Conservation (phyloP, 2,113 vertebrate species). For the Leptobrachium ailaonicum region DNA sequence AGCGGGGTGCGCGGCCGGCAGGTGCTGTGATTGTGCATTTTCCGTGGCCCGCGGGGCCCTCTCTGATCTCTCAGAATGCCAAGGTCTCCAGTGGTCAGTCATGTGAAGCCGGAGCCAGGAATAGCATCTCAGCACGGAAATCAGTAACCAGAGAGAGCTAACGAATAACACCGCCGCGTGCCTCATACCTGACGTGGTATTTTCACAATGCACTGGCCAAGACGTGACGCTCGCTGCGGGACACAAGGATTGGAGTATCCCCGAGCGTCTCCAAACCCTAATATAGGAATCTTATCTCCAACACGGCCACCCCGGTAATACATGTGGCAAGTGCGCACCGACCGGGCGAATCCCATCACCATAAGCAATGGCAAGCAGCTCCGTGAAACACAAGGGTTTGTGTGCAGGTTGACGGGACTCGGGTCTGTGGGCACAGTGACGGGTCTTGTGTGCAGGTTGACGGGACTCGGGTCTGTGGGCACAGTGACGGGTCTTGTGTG, state of each 20-base stretch:
- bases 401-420: too few relatives aligned
- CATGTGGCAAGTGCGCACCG: neutral
- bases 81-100: slow-evolving; percentile 17
- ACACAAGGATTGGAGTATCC: slow-evolving; percentile 21
- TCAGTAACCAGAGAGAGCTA: slow-evolving; percentile 24
- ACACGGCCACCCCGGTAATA: neutral
- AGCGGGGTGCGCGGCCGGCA: neutral
- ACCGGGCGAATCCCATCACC: too few relatives aligned
- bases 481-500: too few relatives aligned
- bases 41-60: neutral
- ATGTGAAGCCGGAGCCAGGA: slow-evolving; percentile 30
- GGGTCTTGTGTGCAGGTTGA: too few relatives aligned
- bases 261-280: slow-evolving; percentile 7
- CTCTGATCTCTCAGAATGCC: slow-evolving; percentile 3
- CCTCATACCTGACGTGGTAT: slow-evolving; percentile 2
- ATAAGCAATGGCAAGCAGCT: too few relatives aligned
- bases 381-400: too few relatives aligned
- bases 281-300: slow-evolving; percentile 22
- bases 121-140: slow-evolving; percentile 35
- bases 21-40: slow-evolving; percentile 5
- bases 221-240: neutral
- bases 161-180: slow-evolving; percentile 19
- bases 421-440: too few relatives aligned
- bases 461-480: too few relatives aligned
- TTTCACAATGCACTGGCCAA: slow-evolving; percentile 4